These are phyloP conservation scores for Silurus glanis DNA, from an alignment of 2,113 vertebrate species.

Conservation along the genomic window DNA sequence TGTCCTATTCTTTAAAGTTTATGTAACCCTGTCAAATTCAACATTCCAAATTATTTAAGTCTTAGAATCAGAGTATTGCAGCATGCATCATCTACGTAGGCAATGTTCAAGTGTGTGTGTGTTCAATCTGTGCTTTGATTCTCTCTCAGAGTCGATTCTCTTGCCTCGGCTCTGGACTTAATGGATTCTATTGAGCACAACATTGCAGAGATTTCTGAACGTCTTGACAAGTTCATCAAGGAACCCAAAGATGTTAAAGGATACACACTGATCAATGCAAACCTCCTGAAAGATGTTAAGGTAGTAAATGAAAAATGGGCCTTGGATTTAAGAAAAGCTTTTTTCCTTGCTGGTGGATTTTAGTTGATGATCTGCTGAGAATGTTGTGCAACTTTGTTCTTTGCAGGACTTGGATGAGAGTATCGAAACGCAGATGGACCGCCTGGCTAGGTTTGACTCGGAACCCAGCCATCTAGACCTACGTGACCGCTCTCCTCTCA, in stretches of 20 bases:
- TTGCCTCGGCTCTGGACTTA: constrained; percentile 76
- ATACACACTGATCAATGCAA: constrained; percentile 70
- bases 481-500: constrained; percentile 71
- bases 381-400: neutral
- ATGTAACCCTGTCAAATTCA: neutral
- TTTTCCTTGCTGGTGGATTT: neutral
- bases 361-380: neutral
- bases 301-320: constrained; percentile 47
- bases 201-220: constrained; percentile 70
- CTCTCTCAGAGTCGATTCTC: constrained; percentile 73
- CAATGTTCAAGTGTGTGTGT: constrained; percentile 12
- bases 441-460: constrained; percentile 72
- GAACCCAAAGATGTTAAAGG: constrained; percentile 73
- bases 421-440: constrained; percentile 77
- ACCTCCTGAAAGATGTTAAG: constrained; percentile 75
- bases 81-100: neutral
- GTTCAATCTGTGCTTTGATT: constrained; percentile 34
- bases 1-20: neutral
- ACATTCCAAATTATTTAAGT: neutral
- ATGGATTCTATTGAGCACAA: constrained; percentile 79
- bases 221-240: constrained; percentile 71
- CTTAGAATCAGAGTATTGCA: neutral
- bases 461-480: constrained; percentile 74
- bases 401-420: constrained; percentile 72
- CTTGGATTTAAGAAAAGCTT: neutral